phyloP scores from a whole-genome alignment of 2,797 vertebrate genomes.

The Pangasius larnaudii region DNA sequence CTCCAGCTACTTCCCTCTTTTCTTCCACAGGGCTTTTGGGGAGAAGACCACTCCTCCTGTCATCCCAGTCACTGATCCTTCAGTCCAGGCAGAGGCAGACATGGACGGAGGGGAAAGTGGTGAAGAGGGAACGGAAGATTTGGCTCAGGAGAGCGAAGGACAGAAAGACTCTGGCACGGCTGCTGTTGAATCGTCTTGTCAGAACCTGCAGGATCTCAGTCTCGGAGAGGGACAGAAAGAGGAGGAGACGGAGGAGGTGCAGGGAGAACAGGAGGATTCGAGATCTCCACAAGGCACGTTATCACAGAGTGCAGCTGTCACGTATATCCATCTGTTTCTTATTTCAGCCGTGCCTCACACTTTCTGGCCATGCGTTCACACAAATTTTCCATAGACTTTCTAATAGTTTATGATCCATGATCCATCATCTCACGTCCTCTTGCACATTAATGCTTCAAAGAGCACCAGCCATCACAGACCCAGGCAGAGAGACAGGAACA shows the following conservation, averaged over 20 bases:
- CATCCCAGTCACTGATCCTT: conserved; percentile 70
- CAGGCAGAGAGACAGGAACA: neutral
- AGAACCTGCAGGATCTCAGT: conserved; percentile 64
- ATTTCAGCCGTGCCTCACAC: neutral
- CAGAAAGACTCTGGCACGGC: conserved; percentile 35
- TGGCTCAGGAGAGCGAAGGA: conserved; percentile 46
- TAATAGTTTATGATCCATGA: neutral
- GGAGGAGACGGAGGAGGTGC: conserved; percentile 51
- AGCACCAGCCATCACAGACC: neutral
- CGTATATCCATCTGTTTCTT: neutral
- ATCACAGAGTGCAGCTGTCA: neutral
- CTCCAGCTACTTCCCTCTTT: neutral
- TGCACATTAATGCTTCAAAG: neutral
- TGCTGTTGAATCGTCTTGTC: conserved; percentile 55
- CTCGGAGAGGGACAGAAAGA: conserved; percentile 58
- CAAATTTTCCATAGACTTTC: neutral
- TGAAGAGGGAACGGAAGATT: conserved; percentile 52
- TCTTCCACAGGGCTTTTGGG: conserved; percentile 84
- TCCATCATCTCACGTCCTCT: neutral
- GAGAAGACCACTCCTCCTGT: conserved; percentile 87
- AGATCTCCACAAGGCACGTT: conserved; percentile 84
- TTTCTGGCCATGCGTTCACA: neutral
- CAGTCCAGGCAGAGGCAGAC: conserved; percentile 57
- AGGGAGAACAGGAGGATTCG: conserved; percentile 67
- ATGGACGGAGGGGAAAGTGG: conserved; percentile 56